Base-by-base conservation (phyloP, 2,113 vertebrate genomes). In the Gallinago paraguaiae region DNA sequence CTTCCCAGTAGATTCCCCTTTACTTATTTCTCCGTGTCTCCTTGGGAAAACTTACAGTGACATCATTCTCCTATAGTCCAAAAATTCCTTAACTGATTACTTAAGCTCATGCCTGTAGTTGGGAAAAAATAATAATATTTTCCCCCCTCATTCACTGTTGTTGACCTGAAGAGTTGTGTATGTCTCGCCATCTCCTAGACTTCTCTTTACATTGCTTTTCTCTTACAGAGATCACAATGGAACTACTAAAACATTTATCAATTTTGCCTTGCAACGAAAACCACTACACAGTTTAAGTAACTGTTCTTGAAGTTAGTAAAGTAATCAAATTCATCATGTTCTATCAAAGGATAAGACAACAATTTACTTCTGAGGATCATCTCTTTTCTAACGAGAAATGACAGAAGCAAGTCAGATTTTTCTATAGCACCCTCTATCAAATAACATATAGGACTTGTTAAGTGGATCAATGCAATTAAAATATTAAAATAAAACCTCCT, bases 291-390 rank as follows among this genome's bases (percentile, higher is more conserved):
- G 37, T 25, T 74, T 69, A 77, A 72, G 39, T 17, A 82, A 79
- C 20, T 72, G 20, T 14, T 81, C 48, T 56, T 51, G 16, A 84
- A 76, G 39, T 35, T 63, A 56, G 43, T 35, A 78, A 50, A 9
- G 86, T 17, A 89, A 90, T 35, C 24, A 94, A 91, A 94, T 61
- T 56, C 28, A 64, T 75, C 33, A 68, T 35, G 19, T 75, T 65
- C 25, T 48, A 92, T 64, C 22, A 82, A 72, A 88, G 28, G 50
- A 46, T 23, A 68, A 54, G 41, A 76, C 17, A 69, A 18, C 8
- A 59, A 46, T 57, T 96, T 71, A 64, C 35, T 91, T 94, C 43
- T 37, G 13, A 72, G 8, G 28, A 84, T 41, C 35, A 23, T 57
- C 39, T 71, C 50, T 16, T 53, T 88, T 31, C 20, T 54, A 88